These are phyloP conservation scores for Rhimphoctona megacephalus DNA, from an alignment of 2,888 invertebrate species.

Conservation along the genomic window DNA sequence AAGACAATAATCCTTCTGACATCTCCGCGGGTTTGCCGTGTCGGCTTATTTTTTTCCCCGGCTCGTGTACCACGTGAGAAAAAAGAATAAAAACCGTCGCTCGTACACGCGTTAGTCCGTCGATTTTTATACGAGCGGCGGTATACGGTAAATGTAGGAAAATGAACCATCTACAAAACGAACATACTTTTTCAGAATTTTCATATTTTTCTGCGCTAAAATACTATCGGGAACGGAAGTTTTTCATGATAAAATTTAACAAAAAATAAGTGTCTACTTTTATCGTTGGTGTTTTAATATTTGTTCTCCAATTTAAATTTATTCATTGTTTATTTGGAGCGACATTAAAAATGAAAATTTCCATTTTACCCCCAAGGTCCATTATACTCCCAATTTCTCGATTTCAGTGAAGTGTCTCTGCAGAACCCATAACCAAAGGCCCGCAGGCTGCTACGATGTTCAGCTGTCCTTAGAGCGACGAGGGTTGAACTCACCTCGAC, in stretches of 20 bases:
- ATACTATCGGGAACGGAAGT: not conserved
- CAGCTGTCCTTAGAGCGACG: constrained; percentile 35
- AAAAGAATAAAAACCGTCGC: constrained; percentile 38
- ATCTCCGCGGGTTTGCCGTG: constrained; percentile 78
- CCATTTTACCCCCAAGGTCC: not conserved
- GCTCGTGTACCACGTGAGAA: constrained; percentile 40
- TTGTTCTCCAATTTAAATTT: not conserved
- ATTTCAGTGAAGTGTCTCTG: not conserved
- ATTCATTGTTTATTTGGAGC: not conserved
- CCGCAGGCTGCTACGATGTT: constrained; percentile 26
- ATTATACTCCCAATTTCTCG: constrained; percentile 4
- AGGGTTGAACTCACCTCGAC: constrained; percentile 56
- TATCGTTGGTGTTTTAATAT: not conserved
- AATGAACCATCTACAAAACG: not conserved
- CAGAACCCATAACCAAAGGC: not conserved
- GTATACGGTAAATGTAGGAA: constrained; percentile 3
- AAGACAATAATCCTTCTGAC: constrained; percentile 85
- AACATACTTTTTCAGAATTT: not conserved
- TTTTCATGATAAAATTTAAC: no score
- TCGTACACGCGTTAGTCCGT: constrained; percentile 17
- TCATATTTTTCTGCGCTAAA: not conserved
- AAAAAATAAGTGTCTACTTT: no score
- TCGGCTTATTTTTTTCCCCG: constrained; percentile 79
- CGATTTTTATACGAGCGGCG: not conserved
- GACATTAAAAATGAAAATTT: not conserved